Percentiles rank a stretch among this genome's conserved stretches.
These are phyloP conservation scores for Listronotus bonariensis DNA, from an alignment of 1,140 invertebrate species.

Conservation along the genomic window DNA sequence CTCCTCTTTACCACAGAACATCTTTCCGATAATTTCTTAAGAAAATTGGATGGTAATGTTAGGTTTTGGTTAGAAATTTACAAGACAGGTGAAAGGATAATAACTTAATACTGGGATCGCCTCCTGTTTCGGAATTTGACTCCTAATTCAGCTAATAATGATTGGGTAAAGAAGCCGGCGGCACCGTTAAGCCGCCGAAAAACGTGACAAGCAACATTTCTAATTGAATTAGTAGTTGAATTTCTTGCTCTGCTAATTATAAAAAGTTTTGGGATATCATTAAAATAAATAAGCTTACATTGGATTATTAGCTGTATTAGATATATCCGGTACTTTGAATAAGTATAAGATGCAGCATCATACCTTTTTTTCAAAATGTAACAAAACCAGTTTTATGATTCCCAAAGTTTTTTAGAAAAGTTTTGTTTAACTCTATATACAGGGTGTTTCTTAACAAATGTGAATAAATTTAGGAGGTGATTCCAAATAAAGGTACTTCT, in stretches of 20 bases:
- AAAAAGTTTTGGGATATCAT: constrained; percentile 22
- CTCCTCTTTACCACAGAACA: too few relatives aligned
- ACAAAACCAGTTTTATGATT: too few relatives aligned
- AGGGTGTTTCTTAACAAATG: too few relatives aligned
- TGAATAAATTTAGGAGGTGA: too few relatives aligned
- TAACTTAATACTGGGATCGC: constrained; percentile 34
- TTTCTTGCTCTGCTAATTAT: background rate
- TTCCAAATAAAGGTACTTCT: too few relatives aligned
- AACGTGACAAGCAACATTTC: constrained; percentile 31
- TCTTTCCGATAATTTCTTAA: too few relatives aligned
- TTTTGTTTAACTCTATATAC: too few relatives aligned
- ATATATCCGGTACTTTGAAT: too few relatives aligned
- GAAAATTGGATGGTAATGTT: constrained; percentile 29
- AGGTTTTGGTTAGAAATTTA: constrained; percentile 23
- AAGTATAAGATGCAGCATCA: too few relatives aligned
- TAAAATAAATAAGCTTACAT: constrained; percentile 29
- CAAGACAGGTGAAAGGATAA: constrained; percentile 37
- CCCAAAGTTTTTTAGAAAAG: too few relatives aligned
- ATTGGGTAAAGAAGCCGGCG: constrained; percentile 16
- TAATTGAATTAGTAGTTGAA: constrained; percentile 27
- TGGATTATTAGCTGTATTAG: background rate
- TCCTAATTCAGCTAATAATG: constrained; percentile 21
- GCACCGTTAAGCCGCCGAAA: constrained; percentile 21
- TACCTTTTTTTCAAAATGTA: too few relatives aligned
- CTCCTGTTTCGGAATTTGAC: constrained; percentile 7